phyloP scores from a whole-genome alignment of 2,888 invertebrate genomes.

The Alloscopus bannaensis region DNA sequence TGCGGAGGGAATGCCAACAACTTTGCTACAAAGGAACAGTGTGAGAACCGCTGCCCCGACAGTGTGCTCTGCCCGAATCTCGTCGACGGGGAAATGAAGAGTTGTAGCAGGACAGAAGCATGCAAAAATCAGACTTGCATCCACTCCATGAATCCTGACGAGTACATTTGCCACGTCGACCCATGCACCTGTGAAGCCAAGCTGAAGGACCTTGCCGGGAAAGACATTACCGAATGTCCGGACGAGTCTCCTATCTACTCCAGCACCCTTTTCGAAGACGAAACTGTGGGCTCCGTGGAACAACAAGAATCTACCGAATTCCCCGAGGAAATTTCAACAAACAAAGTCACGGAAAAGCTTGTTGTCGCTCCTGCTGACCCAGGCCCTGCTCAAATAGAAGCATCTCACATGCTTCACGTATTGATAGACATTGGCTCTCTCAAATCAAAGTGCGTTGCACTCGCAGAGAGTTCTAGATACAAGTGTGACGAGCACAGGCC shows the following conservation, averaged over 20 bases:
- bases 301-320: conserved; percentile 19
- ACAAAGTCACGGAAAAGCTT: conserved; percentile 8
- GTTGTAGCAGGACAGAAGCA: conserved; percentile 74
- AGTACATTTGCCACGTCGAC: conserved; percentile 74
- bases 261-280: too few species aligned
- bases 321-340: conserved; percentile 27
- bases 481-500: conserved; percentile 45
- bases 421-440: conserved; percentile 23
- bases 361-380: too few species aligned
- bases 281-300: not conserved
- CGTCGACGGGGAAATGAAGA: conserved; percentile 71
- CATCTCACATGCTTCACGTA: conserved; percentile 16
- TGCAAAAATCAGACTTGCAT: conserved; percentile 74
- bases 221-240: conserved; percentile 43
- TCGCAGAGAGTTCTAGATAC: conserved; percentile 27
- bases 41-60: conserved; percentile 78
- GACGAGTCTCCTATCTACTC: not conserved
- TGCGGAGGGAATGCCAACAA: conserved; percentile 90
- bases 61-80: conserved; percentile 74
- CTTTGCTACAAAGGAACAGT: conserved; percentile 87
- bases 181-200: conserved; percentile 74
- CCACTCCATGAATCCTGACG: conserved; percentile 70
- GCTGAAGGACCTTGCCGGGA: conserved; percentile 60
- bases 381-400: conserved; percentile 9
- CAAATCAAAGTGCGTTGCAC: conserved; percentile 40